These are phyloP conservation scores for Unio delphinus DNA, from an alignment of 2,888 invertebrate species.

Conservation along the genomic window DNA sequence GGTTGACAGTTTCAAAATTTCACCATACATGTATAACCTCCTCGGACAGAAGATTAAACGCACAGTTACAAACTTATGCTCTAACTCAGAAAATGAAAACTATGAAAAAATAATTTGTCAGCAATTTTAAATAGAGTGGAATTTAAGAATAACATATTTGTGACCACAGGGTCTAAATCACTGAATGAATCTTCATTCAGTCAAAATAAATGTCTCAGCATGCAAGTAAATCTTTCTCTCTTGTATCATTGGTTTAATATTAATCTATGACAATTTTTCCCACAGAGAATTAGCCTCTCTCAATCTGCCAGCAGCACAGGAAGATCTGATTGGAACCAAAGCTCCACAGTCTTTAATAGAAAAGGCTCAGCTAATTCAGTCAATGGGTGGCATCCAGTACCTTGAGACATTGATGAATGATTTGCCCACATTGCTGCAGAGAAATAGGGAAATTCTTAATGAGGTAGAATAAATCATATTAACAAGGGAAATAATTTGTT, in stretches of 20 bases:
- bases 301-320: constrained; percentile 97
- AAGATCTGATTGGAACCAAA: constrained; percentile 78
- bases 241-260: not conserved
- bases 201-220: not conserved
- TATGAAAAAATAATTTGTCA: no score
- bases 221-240: not conserved
- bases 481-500: no score
- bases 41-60: no score
- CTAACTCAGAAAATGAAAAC: no score
- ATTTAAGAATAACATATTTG: no score
- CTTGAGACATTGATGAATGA: constrained; percentile 85
- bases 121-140: no score
- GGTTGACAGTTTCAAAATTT: no score
- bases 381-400: constrained; percentile 83
- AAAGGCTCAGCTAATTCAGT: constrained; percentile 85
- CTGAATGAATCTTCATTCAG: no score
- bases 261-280: constrained; percentile 1
- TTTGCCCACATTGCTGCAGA: constrained; percentile 89
- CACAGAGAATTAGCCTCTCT: constrained; percentile 87
- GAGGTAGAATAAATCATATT: constrained; percentile 77
- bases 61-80: no score
- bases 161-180: no score
- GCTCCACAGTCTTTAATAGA: constrained; percentile 91
- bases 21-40: no score
- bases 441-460: constrained; percentile 94